Base-by-base conservation (phyloP, 2,888 invertebrate species). In the Plusia festucae region DNA sequence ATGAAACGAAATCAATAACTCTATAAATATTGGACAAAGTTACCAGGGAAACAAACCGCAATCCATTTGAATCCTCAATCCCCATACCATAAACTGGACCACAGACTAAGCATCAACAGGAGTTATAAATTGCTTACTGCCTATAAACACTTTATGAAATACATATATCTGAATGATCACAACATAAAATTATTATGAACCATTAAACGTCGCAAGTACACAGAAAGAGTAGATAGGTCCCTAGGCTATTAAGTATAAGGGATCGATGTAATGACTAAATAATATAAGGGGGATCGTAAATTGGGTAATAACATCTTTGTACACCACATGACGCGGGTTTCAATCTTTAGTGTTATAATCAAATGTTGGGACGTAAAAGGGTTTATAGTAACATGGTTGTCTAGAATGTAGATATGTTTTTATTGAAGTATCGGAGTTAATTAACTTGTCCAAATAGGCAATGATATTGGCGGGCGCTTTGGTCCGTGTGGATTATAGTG, bases 121-220 rank as follows among this genome's bases (percentile, higher is more conserved):
- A 84, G 67, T 22, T 57, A 63, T 73, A 66, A 76, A 78, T 78
- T 69, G 72, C 30, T 62, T 78, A 82, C 75, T 76, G 60, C 70
- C 78, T 64, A 83, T 84, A 84, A 87, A 88, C 82, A 84, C 73
- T 70, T 74, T 77, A 80, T 81, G 77, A 83, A 83, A 84, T 81
- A 79, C 75, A 73, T 78, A 73, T 78, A 72, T 78, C 53, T 67
- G 85, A 88, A 85, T 81, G 85, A 87, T 82, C 71, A 73, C 56
- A 34, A 73, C 66, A 79, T 86, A 83, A 85, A 85, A 83, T 63
- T 73, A 70, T 82, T 82, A 86, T 60, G 82, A 82, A 49, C 82
- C 63, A 84, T 85, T 73, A 83, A 77, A 78, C 58, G 55, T 61
- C 65, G 57, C 51, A 75, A 76, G 61, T 74, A 64, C 51, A 62